phyloP scores from a whole-genome alignment of 2,113 vertebrate species.

The Tonatia bakeri region DNA sequence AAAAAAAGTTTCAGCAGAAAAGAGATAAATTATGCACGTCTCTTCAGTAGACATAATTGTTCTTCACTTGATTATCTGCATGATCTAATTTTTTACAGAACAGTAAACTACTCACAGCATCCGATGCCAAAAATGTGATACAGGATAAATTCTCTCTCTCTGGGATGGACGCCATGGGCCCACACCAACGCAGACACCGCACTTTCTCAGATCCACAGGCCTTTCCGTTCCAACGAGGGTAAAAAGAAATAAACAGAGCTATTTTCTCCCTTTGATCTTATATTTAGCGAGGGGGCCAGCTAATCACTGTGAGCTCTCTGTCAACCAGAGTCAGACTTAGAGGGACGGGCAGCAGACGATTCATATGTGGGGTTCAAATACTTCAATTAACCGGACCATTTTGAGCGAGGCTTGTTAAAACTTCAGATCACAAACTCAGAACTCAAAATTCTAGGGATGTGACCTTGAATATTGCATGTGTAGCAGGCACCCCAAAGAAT shows the following conservation, averaged over 20 bases:
- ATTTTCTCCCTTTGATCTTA: background rate
- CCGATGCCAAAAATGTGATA: background rate
- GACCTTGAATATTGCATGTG: background rate
- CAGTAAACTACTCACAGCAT: background rate
- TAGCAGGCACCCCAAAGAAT: background rate
- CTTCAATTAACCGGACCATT: background rate
- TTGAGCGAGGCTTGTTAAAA: background rate
- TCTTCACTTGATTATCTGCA: background rate
- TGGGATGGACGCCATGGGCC: background rate
- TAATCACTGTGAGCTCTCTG: background rate
- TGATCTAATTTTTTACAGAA: background rate
- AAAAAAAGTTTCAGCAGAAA: background rate
- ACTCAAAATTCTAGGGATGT: background rate
- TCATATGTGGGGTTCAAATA: background rate
- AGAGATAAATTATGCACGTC: background rate
- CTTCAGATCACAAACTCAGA: background rate
- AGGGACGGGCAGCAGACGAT: background rate
- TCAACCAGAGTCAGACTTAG: background rate
- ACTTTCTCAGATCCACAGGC: background rate
- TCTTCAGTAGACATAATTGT: background rate
- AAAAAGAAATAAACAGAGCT: background rate
- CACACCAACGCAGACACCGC: fast-evolving
- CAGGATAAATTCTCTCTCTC: background rate
- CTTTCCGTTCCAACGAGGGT: background rate
- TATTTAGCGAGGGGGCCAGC: background rate